phyloP scores from a whole-genome alignment of 2,113 vertebrate species.

The Cavia porcellus region DNA sequence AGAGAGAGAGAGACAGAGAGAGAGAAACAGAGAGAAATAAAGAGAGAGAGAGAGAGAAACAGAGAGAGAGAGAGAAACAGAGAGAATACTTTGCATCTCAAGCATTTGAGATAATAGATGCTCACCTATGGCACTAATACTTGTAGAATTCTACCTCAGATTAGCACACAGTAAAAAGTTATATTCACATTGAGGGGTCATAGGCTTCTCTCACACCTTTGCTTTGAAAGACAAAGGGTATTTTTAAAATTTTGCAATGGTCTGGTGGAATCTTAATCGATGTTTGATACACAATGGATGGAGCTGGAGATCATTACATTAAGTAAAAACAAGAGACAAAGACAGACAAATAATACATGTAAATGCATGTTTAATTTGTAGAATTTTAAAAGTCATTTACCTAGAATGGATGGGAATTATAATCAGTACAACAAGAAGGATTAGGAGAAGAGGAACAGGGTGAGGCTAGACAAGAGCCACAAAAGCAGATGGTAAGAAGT shows the following conservation, averaged over 20 bases:
- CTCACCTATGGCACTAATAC: neutral
- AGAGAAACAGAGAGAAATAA: too few relatives aligned
- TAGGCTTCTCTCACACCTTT: neutral
- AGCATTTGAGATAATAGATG: neutral
- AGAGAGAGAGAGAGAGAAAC: too few relatives aligned
- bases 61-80: too few relatives aligned
- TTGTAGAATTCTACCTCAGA: neutral
- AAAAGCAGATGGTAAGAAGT: neutral
- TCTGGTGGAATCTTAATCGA: neutral
- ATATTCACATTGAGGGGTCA: neutral
- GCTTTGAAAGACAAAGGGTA: neutral
- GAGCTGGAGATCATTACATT: too few relatives aligned
- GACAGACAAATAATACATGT: neutral
- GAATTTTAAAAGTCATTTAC: neutral
- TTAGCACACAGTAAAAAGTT: neutral
- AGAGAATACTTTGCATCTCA: neutral
- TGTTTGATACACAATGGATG: neutral
- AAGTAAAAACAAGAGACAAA: neutral
- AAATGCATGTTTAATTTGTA: neutral
- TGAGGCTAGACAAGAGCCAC: neutral
- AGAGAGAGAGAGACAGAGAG: too few relatives aligned
- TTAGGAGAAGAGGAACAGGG: fast-evolving
- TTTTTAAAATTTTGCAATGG: neutral
- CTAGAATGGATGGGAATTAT: neutral
- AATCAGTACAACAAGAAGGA: neutral